Base-by-base conservation (phyloP, 2,888 invertebrate species). In the Altica lythri region DNA sequence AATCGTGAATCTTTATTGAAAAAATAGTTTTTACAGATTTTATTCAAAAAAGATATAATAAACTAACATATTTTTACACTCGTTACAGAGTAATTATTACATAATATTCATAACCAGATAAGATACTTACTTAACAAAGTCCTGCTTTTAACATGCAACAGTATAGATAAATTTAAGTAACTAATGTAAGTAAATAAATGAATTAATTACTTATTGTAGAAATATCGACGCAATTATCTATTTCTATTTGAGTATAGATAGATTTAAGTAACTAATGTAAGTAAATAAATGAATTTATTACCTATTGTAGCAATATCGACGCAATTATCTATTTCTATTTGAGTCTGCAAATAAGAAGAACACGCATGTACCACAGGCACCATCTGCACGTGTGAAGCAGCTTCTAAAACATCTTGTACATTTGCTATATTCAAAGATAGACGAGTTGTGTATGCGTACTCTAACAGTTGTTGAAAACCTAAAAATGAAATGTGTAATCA, bases 141-240 rank as follows among this genome's bases (percentile, higher is more conserved):
- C n/a, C n/a, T n/a, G n/a, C n/a, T n/a, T n/a, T 5, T 13, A 17
- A 2, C 10, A 10, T 2, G 8, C 13, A 18, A 13, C 10, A 4
- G 9, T n/a, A 29, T 2, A 29, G 9, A 29, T 29, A 29, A 4
- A 4, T n/a, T n/a, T n/a, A n/a, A n/a, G n/a, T n/a, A n/a, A n/a
- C n/a, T n/a, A n/a, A n/a, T n/a, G n/a, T n/a, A 32, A 12, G 14
- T 18, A 18, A 8, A n/a, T 16, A n/a, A n/a, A n/a, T n/a, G 3
- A 10, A 17, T 13, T 18, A 8, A n/a, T 53, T 45, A 57, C 57
- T 54, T 63, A 88, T 80, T 16, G 83, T 83, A 1, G 83, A 84
- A 57, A 88, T 83, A 66, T 87, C 86, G n/a, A 86, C 81, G 72
- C 86, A 88, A 71, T 87, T 88, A 49, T 87, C 86, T 55, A 85